Conservation (phyloP, 2,888 invertebrate species). For the Tachystola acroxantha region DNA sequence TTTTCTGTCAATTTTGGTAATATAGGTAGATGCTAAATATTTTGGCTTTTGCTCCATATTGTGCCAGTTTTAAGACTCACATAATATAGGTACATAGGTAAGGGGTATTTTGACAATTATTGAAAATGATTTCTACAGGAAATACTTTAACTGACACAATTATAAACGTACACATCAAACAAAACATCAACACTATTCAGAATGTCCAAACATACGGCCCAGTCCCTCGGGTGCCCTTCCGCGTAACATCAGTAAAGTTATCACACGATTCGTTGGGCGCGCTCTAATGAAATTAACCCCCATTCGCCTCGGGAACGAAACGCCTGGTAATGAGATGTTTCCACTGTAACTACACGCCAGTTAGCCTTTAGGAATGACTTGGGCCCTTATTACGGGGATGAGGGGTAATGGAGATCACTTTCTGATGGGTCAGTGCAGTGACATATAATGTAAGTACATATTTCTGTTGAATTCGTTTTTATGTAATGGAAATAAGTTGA, state of each 20-base stretch:
- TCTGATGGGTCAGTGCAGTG: neutral
- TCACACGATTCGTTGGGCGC: slow-evolving; percentile 75
- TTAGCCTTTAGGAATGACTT: slow-evolving; percentile 36
- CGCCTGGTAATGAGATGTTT: slow-evolving; percentile 33
- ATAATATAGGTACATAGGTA: no score
- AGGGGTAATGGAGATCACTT: slow-evolving; percentile 1
- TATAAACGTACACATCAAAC: slow-evolving; percentile 19
- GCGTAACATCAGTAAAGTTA: slow-evolving; percentile 72
- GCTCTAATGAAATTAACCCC: slow-evolving; percentile 75
- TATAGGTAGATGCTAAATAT: no score
- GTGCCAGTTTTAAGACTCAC: no score
- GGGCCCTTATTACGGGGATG: slow-evolving; percentile 15
- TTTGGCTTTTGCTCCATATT: no score
- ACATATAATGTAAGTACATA: neutral
- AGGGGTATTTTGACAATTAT: no score
- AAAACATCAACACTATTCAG: slow-evolving; percentile 42
- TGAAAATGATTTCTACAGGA: no score
- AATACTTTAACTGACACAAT: no score
- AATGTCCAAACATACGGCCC: slow-evolving; percentile 37
- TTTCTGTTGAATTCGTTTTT: no score
- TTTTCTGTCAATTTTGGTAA: no score
- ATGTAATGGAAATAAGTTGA: no score
- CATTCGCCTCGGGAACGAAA: slow-evolving; percentile 56
- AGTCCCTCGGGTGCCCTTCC: slow-evolving; percentile 57
- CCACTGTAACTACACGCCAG: slow-evolving; percentile 54